phyloP scores from a whole-genome alignment of 2,888 invertebrate species.

The Epiblema foenella region DNA sequence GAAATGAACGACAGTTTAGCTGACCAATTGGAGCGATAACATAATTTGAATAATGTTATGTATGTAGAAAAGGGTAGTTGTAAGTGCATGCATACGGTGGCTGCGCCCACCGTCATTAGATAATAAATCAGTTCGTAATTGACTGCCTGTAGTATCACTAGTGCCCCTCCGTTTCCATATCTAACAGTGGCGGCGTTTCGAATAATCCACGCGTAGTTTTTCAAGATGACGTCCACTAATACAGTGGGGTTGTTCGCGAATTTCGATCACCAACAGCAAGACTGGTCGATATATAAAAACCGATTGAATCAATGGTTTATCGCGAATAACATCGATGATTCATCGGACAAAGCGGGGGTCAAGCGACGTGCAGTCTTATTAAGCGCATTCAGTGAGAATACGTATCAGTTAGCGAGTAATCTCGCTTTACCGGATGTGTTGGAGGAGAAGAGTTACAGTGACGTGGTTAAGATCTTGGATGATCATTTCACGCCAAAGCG shows the following conservation, averaged over 20 bases:
- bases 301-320: conserved; percentile 14
- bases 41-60: too few species aligned
- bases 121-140: too few species aligned
- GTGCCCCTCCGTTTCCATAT: too few species aligned
- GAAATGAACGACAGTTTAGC: not conserved
- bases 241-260: too few species aligned
- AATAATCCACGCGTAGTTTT: too few species aligned
- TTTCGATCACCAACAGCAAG: too few species aligned
- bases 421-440: conserved; percentile 25
- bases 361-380: conserved; percentile 11
- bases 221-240: too few species aligned
- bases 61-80: too few species aligned
- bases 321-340: conserved; percentile 5
- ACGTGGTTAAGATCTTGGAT: conserved; percentile 17
- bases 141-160: too few species aligned
- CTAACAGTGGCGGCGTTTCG: too few species aligned
- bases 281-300: conserved; percentile 9
- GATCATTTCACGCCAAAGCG: conserved; percentile 40
- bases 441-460: conserved; percentile 9
- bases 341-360: conserved; percentile 13
- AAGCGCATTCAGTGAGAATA: conserved; percentile 13
- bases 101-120: too few species aligned
- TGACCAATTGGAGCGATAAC: not conserved
- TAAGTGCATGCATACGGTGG: too few species aligned
- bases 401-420: conserved; percentile 34